A percentile compares a stretch with the other conserved stretches of the same genome.
Evolutionary conservation across 2,797 vertebrate species (phyloP).

Genomic region (Tamandua tetradactyla): DNA sequence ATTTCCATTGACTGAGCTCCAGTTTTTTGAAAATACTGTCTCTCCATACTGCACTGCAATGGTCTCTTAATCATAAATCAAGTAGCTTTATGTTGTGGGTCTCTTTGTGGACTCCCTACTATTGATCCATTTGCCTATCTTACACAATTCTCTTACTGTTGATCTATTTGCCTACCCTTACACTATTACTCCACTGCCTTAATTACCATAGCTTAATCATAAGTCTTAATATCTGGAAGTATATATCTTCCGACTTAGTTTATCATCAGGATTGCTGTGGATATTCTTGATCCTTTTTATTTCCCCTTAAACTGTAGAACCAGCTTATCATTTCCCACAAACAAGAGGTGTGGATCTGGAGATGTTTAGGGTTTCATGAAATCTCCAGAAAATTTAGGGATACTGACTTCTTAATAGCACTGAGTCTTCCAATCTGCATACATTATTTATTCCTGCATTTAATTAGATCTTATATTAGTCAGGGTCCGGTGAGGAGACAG

Average conservation of each 20-base stretch:
- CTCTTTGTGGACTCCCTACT: neutral
- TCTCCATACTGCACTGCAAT: neutral
- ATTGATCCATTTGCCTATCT: neutral
- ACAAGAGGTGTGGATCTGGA: neutral
- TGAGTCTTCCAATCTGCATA: neutral
- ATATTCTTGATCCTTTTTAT: neutral
- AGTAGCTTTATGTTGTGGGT: neutral
- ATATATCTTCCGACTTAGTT: neutral
- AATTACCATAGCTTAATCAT: neutral
- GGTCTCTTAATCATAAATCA: neutral
- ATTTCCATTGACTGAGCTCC: neutral
- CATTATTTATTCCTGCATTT: neutral
- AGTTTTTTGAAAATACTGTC: neutral
- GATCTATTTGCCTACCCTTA: neutral
- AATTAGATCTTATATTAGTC: neutral
- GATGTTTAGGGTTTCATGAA: neutral
- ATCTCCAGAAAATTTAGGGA: neutral
- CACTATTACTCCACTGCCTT: neutral
- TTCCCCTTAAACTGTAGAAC: neutral
- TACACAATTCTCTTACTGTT: neutral
- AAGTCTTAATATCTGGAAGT: neutral
- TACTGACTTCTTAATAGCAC: neutral
- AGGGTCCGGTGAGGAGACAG: neutral
- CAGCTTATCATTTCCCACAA: neutral
- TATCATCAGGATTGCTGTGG: neutral